These are phyloP conservation scores for Pseudochirops corinnae DNA, from an alignment of 2,797 vertebrate species.

Conservation along the genomic window DNA sequence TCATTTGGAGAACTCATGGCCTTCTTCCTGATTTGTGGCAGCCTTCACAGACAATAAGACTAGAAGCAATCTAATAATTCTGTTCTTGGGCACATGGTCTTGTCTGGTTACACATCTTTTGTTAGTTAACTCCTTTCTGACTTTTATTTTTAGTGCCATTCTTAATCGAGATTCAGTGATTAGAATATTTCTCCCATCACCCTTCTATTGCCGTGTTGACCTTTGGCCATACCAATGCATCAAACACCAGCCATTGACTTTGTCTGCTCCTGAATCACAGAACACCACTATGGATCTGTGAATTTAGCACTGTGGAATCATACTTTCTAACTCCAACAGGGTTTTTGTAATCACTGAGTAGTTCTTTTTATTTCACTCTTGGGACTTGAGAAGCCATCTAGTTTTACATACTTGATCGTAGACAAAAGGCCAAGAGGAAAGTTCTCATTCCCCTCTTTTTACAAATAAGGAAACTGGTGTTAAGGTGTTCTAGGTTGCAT, in stretches of 20 bases:
- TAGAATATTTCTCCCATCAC: neutral
- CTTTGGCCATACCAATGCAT: neutral
- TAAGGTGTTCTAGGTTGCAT: neutral
- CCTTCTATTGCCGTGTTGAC: neutral
- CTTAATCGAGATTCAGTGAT: neutral
- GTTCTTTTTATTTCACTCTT: accelerated
- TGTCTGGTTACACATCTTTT: neutral
- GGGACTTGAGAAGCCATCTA: neutral
- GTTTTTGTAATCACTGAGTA: accelerated
- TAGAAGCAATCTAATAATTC: neutral
- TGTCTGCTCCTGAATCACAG: neutral
- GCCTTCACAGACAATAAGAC: neutral
- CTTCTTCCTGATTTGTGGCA: neutral
- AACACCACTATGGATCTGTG: neutral
- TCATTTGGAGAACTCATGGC: neutral
- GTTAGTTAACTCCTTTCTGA: neutral
- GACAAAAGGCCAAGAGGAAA: neutral
- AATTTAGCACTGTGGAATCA: neutral
- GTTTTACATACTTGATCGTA: neutral
- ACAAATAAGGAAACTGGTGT: neutral
- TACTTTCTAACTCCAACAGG: neutral
- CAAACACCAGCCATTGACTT: neutral
- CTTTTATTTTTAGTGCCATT: neutral
- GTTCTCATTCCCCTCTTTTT: neutral
- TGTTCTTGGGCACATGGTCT: neutral